Percentiles rank a stretch among this genome's conserved stretches.
Conservation (phyloP, 1,140 invertebrate species). For the Saccostrea echinata region DNA sequence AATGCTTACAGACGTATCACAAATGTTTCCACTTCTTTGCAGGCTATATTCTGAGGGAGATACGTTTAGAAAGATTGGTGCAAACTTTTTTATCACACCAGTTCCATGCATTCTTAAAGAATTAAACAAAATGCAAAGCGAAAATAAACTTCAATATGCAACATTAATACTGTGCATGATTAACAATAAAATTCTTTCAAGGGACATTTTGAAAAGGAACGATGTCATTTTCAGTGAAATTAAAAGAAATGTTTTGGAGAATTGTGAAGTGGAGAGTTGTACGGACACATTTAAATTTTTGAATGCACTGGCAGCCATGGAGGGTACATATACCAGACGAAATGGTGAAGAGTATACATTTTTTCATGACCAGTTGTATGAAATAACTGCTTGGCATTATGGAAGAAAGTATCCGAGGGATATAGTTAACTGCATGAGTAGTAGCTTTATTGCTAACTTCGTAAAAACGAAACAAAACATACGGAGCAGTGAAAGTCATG, state of each 20-base stretch:
- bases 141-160: not conserved
- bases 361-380: not conserved
- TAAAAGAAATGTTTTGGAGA: not conserved
- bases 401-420: not conserved
- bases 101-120: not conserved
- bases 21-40: not conserved
- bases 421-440: not conserved
- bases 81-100: not conserved
- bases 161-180: not conserved
- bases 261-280: not conserved
- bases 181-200: not conserved
- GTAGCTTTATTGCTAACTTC: not conserved
- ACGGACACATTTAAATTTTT: conserved; percentile 9
- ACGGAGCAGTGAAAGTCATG: not conserved
- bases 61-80: not conserved
- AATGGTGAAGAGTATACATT: not conserved
- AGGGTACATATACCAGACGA: not conserved
- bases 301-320: not conserved
- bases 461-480: not conserved
- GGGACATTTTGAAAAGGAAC: not conserved
- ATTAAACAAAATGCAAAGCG: not conserved
- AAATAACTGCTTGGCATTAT: conserved; percentile 35
- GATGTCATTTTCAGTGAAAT: not conserved
- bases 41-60: not conserved
- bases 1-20: not conserved